A percentile compares a stretch with the other conserved stretches of the same genome.
Conservation (phyloP, 30 jellyfish, hydroid and myxozoan species). For the Chrysaora quinquecirrha region DNA sequence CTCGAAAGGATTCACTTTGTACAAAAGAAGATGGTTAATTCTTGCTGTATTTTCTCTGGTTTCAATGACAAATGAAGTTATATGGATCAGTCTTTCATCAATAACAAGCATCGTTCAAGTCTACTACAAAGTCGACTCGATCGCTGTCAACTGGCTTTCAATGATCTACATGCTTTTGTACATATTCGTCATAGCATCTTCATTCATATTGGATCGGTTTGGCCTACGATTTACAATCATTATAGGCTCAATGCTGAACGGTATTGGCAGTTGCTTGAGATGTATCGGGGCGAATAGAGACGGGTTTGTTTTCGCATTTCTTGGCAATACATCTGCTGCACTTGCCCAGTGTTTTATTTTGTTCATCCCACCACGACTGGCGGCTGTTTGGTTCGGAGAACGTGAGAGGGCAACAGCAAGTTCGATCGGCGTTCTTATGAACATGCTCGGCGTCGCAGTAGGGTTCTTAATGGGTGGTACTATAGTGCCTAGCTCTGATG, state of each 20-base stretch:
- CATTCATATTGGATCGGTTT: slow-evolving; percentile 54
- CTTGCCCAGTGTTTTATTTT: slow-evolving; percentile 73
- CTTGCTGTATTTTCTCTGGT: slow-evolving; percentile 82
- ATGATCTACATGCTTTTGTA: slow-evolving; percentile 63
- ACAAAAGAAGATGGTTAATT: slow-evolving; percentile 79
- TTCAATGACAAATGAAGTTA: slow-evolving; percentile 81
- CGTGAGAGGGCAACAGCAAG: slow-evolving; percentile 93
- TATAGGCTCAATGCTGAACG: slow-evolving; percentile 73
- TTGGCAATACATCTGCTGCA: slow-evolving; percentile 82
- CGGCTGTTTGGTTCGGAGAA: no score
- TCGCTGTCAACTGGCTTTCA: slow-evolving; percentile 78
- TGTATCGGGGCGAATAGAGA: slow-evolving; percentile 62
- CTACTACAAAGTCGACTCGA: slow-evolving; percentile 69
- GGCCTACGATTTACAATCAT: slow-evolving; percentile 78
- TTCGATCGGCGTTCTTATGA: slow-evolving; percentile 81
- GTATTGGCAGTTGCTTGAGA: slow-evolving; percentile 79
- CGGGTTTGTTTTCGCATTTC: slow-evolving; percentile 73
- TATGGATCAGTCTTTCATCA: slow-evolving; percentile 85
- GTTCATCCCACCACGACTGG: slow-evolving; percentile 80
- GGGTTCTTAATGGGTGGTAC: slow-evolving; percentile 74
- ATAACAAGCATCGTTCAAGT: slow-evolving; percentile 71
- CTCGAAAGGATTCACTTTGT: slow-evolving; percentile 49
- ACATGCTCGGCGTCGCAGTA: slow-evolving; percentile 78
- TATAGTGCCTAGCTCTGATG: slow-evolving; percentile 56
- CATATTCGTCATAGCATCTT: slow-evolving; percentile 31